Percentiles rank a stretch among this genome's conserved stretches.
Evolutionary conservation across 2,888 invertebrate species (phyloP).

Genomic region (Sceliomorpha sp.): DNA sequence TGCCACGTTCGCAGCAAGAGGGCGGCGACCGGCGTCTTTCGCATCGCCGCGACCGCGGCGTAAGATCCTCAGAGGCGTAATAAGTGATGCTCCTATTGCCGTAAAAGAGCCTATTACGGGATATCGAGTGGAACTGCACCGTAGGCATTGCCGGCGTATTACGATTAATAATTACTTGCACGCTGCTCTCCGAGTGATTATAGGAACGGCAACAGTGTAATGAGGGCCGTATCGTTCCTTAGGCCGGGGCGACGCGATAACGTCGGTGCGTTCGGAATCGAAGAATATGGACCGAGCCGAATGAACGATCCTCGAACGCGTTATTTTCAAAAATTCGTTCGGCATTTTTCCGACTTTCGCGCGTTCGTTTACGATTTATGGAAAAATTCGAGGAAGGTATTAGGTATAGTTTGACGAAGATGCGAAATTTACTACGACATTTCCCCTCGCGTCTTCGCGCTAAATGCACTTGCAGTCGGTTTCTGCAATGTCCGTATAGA

Average conservation of each 20-base stretch:
- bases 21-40: too few relatives aligned
- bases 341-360: constrained; percentile 2
- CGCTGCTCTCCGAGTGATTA: constrained; percentile 48
- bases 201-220: constrained; percentile 40
- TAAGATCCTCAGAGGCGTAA: constrained; percentile 22
- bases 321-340: neutral
- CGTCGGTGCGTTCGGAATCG: constrained; percentile 46
- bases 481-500: constrained; percentile 24
- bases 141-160: constrained; percentile 37
- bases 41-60: too few relatives aligned
- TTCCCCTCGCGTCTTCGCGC: constrained; percentile 2
- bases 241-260: constrained; percentile 43
- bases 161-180: constrained; percentile 53
- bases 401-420: too few relatives aligned
- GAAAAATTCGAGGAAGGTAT: too few relatives aligned
- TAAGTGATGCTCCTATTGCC: constrained; percentile 53
- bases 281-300: constrained; percentile 33
- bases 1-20: constrained; percentile 38
- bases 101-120: constrained; percentile 46
- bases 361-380: constrained; percentile 9
- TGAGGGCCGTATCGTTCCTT: constrained; percentile 35
- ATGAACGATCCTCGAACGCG: too few relatives aligned
- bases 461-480: constrained; percentile 1
- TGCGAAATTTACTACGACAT: neutral
- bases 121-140: constrained; percentile 49